These are phyloP conservation scores for Alauda arvensis DNA, from an alignment of 2,797 vertebrate genomes.

Conservation along the genomic window DNA sequence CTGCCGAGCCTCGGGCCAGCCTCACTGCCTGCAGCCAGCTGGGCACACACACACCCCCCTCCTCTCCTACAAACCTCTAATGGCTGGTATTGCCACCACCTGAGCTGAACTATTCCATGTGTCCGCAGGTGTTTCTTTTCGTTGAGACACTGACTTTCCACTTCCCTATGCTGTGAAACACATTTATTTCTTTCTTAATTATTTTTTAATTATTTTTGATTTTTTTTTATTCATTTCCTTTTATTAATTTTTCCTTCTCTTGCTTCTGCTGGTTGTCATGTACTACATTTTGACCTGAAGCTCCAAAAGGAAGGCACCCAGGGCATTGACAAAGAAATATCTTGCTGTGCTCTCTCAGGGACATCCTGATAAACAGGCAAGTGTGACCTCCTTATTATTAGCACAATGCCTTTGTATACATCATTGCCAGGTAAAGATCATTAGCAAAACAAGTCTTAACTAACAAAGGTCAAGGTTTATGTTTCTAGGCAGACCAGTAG, in stretches of 20 bases:
- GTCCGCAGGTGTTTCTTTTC: background rate
- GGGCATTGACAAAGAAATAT: background rate
- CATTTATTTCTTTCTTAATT: background rate
- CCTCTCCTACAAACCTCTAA: background rate
- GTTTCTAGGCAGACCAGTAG: background rate
- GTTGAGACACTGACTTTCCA: background rate
- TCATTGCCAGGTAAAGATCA: background rate
- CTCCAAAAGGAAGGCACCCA: background rate
- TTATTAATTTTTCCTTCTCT: background rate
- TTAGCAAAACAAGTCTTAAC: background rate
- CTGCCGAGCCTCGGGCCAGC: fast-evolving
- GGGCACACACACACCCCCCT: background rate
- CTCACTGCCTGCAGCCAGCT: background rate
- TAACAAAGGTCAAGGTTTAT: background rate
- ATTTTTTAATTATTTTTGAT: background rate
- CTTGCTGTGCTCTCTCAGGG: no score
- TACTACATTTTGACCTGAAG: background rate
- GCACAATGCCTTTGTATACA: background rate
- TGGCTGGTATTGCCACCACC: background rate
- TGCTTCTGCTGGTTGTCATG: background rate
- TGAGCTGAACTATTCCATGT: background rate
- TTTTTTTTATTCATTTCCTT: background rate
- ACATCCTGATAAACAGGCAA: background rate
- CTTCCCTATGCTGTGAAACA: background rate
- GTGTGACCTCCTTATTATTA: background rate